A percentile compares a stretch with the other conserved stretches of the same genome.
Conservation (phyloP, 2,113 vertebrate species). For the Gobius niger region DNA sequence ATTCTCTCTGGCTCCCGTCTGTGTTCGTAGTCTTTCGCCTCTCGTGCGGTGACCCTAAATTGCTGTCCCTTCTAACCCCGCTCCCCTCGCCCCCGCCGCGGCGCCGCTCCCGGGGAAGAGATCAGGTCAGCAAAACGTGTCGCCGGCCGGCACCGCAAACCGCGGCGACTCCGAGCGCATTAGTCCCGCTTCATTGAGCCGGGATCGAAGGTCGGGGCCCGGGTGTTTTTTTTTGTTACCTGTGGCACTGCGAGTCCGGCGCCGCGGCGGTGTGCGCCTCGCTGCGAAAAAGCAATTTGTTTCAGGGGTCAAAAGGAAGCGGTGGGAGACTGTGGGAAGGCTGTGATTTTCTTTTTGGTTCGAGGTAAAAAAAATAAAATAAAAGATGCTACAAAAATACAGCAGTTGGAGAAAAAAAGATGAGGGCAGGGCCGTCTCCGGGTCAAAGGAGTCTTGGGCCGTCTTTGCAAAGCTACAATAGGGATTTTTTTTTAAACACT, state of each 20-base stretch:
- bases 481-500: too few species aligned
- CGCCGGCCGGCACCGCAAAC: background rate
- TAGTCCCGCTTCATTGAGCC: conserved; percentile 41
- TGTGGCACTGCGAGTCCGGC: conserved; percentile 4
- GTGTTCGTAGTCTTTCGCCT: background rate
- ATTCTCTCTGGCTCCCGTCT: too few species aligned
- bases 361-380: too few species aligned
- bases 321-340: conserved; percentile 3
- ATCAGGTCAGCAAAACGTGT: background rate
- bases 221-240: conserved; percentile 12
- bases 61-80: background rate
- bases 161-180: conserved; percentile 25
- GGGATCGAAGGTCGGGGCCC: conserved; percentile 44
- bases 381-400: conserved; percentile 9
- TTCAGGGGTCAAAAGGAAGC: conserved; percentile 29
- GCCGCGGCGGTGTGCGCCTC: conserved; percentile 22
- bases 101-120: background rate
- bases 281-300: conserved; percentile 54
- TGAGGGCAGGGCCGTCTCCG: background rate
- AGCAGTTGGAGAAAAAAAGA: conserved; percentile 12
- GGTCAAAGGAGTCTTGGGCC: too few species aligned
- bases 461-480: too few species aligned
- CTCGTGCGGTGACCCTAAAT: background rate
- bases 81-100: background rate
- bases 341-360: conserved; percentile 7